These are phyloP conservation scores for Lacerta viridis DNA, from an alignment of 2,797 vertebrate species.

Conservation along the genomic window DNA sequence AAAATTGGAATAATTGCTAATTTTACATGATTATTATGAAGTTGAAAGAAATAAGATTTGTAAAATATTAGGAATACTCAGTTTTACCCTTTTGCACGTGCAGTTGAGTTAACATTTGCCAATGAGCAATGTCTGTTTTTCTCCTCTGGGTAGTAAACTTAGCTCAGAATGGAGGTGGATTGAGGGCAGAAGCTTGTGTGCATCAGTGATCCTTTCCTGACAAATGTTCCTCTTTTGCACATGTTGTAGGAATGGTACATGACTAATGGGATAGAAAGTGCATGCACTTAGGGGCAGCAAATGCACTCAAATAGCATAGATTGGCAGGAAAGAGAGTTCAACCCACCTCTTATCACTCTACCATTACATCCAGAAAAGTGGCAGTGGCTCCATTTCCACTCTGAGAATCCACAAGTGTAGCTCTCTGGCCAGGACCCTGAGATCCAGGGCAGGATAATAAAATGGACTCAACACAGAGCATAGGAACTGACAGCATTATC, in stretches of 20 bases:
- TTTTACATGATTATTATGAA: conserved; percentile 4
- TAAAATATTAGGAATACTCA: background rate
- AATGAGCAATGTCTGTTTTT: background rate
- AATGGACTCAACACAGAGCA: no score
- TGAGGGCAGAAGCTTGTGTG: background rate
- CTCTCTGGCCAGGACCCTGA: background rate
- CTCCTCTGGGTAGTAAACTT: background rate
- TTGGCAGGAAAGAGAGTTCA: background rate
- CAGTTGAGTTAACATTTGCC: conserved; percentile 4
- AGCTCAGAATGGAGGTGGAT: background rate
- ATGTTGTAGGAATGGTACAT: background rate
- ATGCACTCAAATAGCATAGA: background rate
- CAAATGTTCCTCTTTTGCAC: background rate
- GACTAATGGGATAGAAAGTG: background rate
- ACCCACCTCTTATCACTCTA: background rate
- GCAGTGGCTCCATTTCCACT: background rate
- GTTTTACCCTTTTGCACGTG: background rate
- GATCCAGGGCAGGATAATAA: background rate
- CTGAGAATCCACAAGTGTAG: background rate
- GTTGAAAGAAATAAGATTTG: conserved; percentile 10
- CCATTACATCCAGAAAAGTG: background rate
- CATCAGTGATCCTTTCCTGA: background rate
- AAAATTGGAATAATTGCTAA: background rate
- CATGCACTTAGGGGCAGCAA: background rate
- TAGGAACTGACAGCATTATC: background rate